These are phyloP conservation scores for Anodontia alba DNA, from an alignment of 2,888 invertebrate genomes.

Conservation along the genomic window DNA sequence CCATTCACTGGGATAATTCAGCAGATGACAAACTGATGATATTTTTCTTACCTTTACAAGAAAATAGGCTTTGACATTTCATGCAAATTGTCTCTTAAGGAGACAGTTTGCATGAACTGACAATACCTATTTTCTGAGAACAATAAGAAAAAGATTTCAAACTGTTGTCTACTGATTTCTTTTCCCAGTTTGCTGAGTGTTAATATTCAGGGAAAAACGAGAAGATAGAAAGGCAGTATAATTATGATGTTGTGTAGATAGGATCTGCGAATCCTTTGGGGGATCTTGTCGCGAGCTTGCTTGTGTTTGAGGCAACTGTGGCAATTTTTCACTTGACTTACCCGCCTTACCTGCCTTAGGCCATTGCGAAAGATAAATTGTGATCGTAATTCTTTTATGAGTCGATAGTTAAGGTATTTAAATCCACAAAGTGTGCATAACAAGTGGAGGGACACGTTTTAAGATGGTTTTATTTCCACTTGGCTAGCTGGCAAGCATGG, in stretches of 20 bases:
- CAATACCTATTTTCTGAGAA: no score
- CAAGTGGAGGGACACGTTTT: neutral
- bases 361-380: neutral
- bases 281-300: neutral
- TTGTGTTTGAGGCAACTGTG: neutral
- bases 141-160: no score
- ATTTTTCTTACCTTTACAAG: no score
- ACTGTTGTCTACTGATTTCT: no score
- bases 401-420: slow-evolving; percentile 12
- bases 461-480: neutral
- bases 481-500: neutral
- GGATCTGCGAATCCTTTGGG: neutral
- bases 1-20: no score
- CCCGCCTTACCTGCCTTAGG: neutral
- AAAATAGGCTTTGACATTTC: no score
- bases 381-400: slow-evolving; percentile 8
- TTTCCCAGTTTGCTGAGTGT: no score
- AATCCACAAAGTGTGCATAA: neutral
- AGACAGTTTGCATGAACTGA: no score
- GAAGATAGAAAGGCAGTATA: neutral
- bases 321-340: slow-evolving; percentile 12
- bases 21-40: no score
- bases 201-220: neutral
- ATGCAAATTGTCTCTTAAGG: no score
- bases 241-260: neutral